Evolutionary conservation across 64 coral and sea anemone genomes (phyloP).

Genomic region (Montipora cactus): DNA sequence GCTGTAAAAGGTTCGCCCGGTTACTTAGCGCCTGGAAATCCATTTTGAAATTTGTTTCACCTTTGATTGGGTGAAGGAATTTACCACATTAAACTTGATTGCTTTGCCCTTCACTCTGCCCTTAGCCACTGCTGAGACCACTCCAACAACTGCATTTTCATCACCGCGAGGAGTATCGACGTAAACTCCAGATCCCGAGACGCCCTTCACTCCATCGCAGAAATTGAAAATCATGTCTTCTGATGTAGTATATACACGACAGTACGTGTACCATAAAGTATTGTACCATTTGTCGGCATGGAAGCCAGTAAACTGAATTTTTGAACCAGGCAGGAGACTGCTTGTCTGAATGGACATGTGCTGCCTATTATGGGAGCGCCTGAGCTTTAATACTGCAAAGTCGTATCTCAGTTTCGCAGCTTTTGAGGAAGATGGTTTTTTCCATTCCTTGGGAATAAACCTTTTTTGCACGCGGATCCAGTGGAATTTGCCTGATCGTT

Average conservation of each 20-base stretch:
- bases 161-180: constrained; percentile 22
- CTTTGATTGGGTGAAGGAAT: constrained; percentile 42
- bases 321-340: constrained; percentile 42
- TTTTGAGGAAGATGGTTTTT: neutral
- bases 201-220: constrained; percentile 69
- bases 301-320: constrained; percentile 74
- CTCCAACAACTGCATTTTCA: constrained; percentile 61
- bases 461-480: constrained; percentile 65
- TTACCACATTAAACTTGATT: constrained; percentile 54
- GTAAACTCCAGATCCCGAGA: constrained; percentile 76
- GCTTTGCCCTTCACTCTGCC: constrained; percentile 44
- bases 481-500: constrained; percentile 52
- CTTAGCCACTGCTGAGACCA: constrained; percentile 60
- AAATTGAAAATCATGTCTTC: constrained; percentile 55
- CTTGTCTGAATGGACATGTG: constrained; percentile 54
- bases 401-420: constrained; percentile 42
- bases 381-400: constrained; percentile 65
- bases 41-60: constrained; percentile 57
- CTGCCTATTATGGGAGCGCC: constrained; percentile 39
- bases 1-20: neutral
- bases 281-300: constrained; percentile 69
- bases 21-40: neutral
- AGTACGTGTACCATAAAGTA: constrained; percentile 52
- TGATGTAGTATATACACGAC: constrained; percentile 31
- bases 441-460: constrained; percentile 59